Evolutionary conservation across 2,113 vertebrate genomes (phyloP).

Genomic region (Prochilodus magdalenae): DNA sequence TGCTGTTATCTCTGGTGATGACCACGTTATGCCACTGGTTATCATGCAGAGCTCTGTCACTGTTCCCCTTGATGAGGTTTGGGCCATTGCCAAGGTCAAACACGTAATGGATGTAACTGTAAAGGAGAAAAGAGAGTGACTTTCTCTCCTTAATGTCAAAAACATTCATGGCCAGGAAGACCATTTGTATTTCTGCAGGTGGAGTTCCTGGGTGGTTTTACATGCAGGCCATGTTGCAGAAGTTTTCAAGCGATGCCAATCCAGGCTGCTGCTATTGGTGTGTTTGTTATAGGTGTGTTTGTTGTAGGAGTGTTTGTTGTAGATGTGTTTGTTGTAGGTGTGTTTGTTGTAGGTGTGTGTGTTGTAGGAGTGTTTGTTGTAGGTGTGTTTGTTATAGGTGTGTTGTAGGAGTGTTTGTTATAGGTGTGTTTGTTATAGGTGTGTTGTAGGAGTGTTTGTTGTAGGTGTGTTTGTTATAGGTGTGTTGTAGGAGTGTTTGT

Average conservation of each 20-base stretch:
- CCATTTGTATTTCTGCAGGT: not conserved
- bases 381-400: too few species aligned
- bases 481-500: too few species aligned
- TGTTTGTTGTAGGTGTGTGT: too few species aligned
- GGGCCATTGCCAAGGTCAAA: constrained; percentile 98
- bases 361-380: too few species aligned
- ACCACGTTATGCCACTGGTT: constrained; percentile 99
- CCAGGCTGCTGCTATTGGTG: not conserved
- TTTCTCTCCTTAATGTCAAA: not conserved
- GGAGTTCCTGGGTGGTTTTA: not conserved
- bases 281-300: not conserved
- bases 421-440: too few species aligned
- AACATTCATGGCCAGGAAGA: not conserved
- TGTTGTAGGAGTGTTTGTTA: too few species aligned
- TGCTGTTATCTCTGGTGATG: constrained; percentile 96
- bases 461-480: too few species aligned
- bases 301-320: not conserved
- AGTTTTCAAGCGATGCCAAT: not conserved
- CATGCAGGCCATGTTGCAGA: not conserved
- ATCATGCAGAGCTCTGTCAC: constrained; percentile 91
- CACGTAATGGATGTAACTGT: constrained; percentile 97
- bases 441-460: too few species aligned
- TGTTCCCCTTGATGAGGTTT: constrained; percentile 97
- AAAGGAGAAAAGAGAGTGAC: not conserved
- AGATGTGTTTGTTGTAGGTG: too few species aligned